A percentile compares a stretch with the other conserved stretches of the same genome.
Evolutionary conservation across 2,113 vertebrate genomes (phyloP).

Genomic region (Vidua chalybeata): DNA sequence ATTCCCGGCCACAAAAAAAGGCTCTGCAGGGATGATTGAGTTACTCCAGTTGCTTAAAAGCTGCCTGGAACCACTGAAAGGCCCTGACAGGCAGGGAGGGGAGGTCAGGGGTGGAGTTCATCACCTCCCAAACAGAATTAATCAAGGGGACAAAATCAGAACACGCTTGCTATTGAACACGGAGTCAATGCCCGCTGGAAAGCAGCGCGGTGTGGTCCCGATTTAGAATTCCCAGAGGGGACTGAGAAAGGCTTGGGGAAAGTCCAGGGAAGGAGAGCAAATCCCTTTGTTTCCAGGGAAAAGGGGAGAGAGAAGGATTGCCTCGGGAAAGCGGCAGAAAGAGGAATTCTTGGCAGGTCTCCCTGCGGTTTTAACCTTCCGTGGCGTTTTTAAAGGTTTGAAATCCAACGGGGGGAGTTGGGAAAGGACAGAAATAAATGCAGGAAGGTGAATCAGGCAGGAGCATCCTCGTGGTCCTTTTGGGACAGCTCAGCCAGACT

Average conservation of each 20-base stretch:
- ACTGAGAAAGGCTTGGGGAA: not conserved
- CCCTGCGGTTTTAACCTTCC: not conserved
- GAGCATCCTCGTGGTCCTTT: not conserved
- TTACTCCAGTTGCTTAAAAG: constrained; percentile 16
- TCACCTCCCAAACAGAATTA: constrained; percentile 49
- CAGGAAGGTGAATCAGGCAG: not conserved
- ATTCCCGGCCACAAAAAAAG: constrained; percentile 8
- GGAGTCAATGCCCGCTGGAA: not conserved
- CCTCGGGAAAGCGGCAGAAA: not conserved
- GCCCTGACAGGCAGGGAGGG: not conserved
- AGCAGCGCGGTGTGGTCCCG: not conserved
- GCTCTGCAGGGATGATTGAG: constrained; percentile 19
- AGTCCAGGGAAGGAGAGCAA: not conserved
- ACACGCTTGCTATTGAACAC: not conserved
- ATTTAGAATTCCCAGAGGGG: not conserved
- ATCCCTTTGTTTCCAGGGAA: not conserved
- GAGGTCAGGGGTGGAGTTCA: constrained; percentile 45
- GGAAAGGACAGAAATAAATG: not conserved
- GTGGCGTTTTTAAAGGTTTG: not conserved
- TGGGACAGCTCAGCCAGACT: not conserved
- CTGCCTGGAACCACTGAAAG: not conserved
- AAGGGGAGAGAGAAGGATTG: not conserved
- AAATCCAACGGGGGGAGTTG: not conserved
- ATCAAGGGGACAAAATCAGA: constrained; percentile 36
- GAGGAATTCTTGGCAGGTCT: not conserved